Percentiles rank a stretch among this genome's conserved stretches.
These are phyloP conservation scores for Calliopsis andreniformis DNA, from an alignment of 1,140 invertebrate genomes.

Conservation along the genomic window DNA sequence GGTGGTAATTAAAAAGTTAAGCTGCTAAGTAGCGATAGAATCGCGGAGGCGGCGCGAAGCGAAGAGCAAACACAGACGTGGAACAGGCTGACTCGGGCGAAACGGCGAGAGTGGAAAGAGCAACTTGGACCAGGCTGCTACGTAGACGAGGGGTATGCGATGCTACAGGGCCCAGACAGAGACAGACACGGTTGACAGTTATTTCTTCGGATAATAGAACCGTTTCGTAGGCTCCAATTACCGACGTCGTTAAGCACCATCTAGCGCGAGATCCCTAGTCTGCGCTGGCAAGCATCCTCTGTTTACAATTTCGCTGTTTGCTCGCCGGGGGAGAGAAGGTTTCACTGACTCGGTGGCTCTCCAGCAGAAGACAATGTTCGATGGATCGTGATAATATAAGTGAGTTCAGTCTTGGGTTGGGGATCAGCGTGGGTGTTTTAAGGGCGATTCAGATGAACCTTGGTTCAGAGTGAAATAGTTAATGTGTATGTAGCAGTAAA, in stretches of 20 bases:
- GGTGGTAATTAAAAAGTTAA: constrained; percentile 78
- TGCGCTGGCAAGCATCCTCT: constrained; percentile 40
- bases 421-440: no score
- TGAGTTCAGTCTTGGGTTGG: no score
- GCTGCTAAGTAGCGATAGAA: constrained; percentile 64
- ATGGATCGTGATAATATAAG: no score
- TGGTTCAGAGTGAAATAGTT: no score
- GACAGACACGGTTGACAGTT: constrained; percentile 51
- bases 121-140: neutral
- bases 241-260: constrained; percentile 63
- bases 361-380: neutral
- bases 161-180: constrained; percentile 28
- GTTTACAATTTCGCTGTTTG: constrained; percentile 65
- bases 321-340: constrained; percentile 24
- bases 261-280: constrained; percentile 44
- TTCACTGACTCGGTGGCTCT: constrained; percentile 10
- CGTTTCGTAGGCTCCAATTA: constrained; percentile 73
- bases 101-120: constrained; percentile 2
- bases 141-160: neutral
- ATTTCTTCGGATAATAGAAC: constrained; percentile 70
- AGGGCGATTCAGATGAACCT: no score
- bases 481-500: no score
- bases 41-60: constrained; percentile 32
- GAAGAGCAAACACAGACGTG: constrained; percentile 13
- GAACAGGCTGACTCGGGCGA: neutral